Base-by-base conservation (phyloP, 2,888 invertebrate genomes). In the Spatulosminthurus flaviceps region DNA sequence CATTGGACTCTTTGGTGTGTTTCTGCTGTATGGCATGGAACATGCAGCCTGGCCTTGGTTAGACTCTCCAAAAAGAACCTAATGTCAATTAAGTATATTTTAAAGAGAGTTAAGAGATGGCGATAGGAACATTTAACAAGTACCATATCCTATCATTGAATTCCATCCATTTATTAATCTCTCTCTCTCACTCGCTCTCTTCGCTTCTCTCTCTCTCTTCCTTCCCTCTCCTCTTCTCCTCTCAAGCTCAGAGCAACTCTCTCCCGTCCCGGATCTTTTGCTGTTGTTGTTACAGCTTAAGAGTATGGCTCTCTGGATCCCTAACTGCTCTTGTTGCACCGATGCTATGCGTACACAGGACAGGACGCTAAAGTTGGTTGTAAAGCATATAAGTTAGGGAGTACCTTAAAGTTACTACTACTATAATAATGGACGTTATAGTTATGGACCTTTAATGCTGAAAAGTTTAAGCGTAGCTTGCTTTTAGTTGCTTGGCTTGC, bases 11-110 rank as follows among this genome's bases (percentile, higher is more conserved):
- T 21, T 24, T 74, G 61, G 13, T 71, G 64, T 7, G n/a, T 22
- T 61, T 29, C 19, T 29, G 70, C 41, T 34, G 16, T 70, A 19
- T 42, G 71, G 71, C 19, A 76, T 77, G 77, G 77, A 77, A 77
- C 77, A 77, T 77, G 77, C 77, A 69, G 67, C 43, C 24, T 66
- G 77, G 77, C 77, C 77, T 77, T 77, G 77, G 67, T 69, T 74
- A 74, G 28, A 28, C 19, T 64, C 64, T 74, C 64, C 64, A 60
- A 60, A 60, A 61, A 61, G 43, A 61, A 28, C 74, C 74, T 74
- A 74, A 74, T 74, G 74, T 74, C 74, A 74, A 74, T 74, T 74
- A 74, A 74, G 29, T 74, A 28, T 61, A 29, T 41, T 74, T 74
- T 74, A 64, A 74, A 60, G 61, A 41, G 26, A 29, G 34, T 61